Evolutionary conservation across 2,888 invertebrate species (phyloP), one percentile per base, ranked within the genome.

Genomic region (Strigamia maritima): DNA sequence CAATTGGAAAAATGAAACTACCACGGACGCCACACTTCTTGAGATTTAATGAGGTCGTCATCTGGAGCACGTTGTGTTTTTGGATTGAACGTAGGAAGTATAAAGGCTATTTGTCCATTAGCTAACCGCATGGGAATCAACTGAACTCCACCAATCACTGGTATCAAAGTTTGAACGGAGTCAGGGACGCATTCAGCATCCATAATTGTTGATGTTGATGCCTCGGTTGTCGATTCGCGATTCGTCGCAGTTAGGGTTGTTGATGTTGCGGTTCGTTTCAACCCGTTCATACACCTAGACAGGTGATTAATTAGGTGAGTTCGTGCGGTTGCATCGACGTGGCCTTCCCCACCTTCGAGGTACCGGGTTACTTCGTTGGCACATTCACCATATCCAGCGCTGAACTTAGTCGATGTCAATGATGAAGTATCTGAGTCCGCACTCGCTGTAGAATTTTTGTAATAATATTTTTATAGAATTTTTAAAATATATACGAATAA

Each of bases 321-420:
- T 38, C 79, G 16, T 10, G 65, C 54, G 24, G n/a, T 16, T 28
- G 19, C 75, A 70, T 79, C 79, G 24, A 75, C 31, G 14, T 26
- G 70, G 54, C 75, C 49, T 44, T 80, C 80, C 24, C 49, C 80
- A 19, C 49, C 60, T 26, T 38, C 77, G 19, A 77, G 31, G 49
- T 31, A 44, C 54, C 77, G 38, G 31, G 40, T n/a, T n/a, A 81
- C 74, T 74, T 81, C 81, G 12, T 54, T 54, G 44, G 79, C 70
- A 78, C 80, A 82, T 76, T 81, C 80, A n/a, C 70, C 54, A 65
- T 78, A 81, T 22, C 81, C 80, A 16, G 80, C 80, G 26, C 78
- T 49, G 70, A 80, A 81, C n/a, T 70, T 70, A 7, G 70, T 28
- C 2, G 70, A 70, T 26, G 70, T 70, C 22, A 54, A 19, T 8